Evolutionary conservation across 2,888 invertebrate genomes (phyloP).

Genomic region (Heliconius ethilla): DNA sequence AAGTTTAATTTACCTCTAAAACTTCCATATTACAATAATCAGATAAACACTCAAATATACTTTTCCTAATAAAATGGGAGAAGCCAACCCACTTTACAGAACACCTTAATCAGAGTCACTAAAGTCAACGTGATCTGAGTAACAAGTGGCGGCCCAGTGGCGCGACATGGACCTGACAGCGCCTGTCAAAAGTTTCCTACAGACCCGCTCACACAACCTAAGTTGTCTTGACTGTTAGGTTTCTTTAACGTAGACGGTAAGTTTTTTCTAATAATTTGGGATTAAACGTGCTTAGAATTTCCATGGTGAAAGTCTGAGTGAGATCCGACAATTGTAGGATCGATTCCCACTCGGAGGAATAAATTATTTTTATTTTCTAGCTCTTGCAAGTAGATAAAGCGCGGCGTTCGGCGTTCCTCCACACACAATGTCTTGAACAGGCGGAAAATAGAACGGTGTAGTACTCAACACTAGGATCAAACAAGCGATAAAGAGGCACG

Average conservation of each 20-base stretch:
- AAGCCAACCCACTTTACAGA: slow-evolving; percentile 20
- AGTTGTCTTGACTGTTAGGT: no score
- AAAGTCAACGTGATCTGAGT: slow-evolving; percentile 34
- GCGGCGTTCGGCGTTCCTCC: no score
- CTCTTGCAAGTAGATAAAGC: no score
- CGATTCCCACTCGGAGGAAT: no score
- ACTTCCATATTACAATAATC: not conserved
- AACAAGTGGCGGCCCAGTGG: slow-evolving; percentile 23
- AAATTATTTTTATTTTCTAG: no score
- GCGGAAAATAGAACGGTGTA: no score
- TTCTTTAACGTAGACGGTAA: not conserved
- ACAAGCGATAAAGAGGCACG: no score
- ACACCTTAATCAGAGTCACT: slow-evolving; percentile 35
- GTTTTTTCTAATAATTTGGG: not conserved
- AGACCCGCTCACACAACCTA: not conserved
- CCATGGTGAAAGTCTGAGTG: no score
- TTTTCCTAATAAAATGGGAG: slow-evolving; percentile 12
- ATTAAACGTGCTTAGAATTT: slow-evolving; percentile 3
- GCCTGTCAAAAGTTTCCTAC: slow-evolving; percentile 31
- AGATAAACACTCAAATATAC: not conserved
- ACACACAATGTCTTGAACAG: no score
- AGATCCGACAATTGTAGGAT: no score
- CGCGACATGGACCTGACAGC: slow-evolving; percentile 30
- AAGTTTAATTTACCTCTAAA: not conserved
- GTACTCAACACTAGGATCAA: no score